Conservation (phyloP, 30 jellyfish, hydroid and myxozoan genomes). For the Catostylus mosaicus region DNA sequence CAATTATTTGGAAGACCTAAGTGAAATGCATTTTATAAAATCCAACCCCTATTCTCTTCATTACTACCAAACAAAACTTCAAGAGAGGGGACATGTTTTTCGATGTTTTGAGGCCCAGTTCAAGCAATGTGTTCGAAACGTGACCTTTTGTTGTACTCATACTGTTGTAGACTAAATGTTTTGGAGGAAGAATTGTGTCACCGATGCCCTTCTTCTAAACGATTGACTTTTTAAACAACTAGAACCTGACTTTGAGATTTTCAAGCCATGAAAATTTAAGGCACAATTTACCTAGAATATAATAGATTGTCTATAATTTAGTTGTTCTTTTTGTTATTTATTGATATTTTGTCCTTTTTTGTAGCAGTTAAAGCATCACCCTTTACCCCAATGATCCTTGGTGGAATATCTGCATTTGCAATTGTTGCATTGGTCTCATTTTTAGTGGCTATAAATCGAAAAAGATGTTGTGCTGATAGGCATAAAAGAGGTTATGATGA, state of each 20-base stretch:
- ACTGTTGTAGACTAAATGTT: too few species aligned
- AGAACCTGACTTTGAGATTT: background rate
- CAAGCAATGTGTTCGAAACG: too few species aligned
- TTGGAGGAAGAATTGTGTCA: too few species aligned
- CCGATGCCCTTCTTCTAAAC: too few species aligned
- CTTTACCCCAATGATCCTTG: slow-evolving; percentile 44
- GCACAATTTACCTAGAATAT: background rate
- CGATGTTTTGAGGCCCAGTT: too few species aligned
- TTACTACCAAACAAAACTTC: too few species aligned
- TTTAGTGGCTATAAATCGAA: slow-evolving; percentile 43
- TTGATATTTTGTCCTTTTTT: background rate
- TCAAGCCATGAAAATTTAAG: background rate
- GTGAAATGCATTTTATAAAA: too few species aligned
- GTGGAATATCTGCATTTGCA: slow-evolving; percentile 60
- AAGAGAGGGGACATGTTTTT: too few species aligned
- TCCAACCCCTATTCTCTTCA: too few species aligned
- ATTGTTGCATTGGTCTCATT: slow-evolving; percentile 48
- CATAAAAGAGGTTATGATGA: background rate
- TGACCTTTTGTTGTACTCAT: too few species aligned
- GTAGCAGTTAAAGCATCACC: slow-evolving; percentile 15
- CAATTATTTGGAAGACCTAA: too few species aligned
- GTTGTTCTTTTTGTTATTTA: background rate
- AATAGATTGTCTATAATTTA: background rate
- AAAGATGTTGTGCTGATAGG: slow-evolving; percentile 37
- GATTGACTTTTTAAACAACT: too few species aligned